Evolutionary conservation across 1,140 invertebrate species (phyloP).

Genomic region (Ceratosolen solmsi): DNA sequence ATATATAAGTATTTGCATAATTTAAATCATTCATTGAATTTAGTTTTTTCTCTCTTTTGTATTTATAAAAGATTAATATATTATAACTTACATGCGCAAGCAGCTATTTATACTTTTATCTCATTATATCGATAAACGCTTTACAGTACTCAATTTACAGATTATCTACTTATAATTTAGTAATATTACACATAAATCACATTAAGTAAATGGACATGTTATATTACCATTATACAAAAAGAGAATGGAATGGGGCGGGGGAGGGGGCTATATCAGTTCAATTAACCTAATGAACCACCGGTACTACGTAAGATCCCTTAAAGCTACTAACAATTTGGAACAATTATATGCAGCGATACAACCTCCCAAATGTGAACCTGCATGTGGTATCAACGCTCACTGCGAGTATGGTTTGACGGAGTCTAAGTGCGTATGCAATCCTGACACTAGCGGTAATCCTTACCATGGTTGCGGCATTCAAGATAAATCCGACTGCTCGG

Average conservation of each 20-base stretch:
- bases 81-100: no score
- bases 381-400: conserved; percentile 87
- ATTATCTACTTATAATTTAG: no score
- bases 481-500: conserved; percentile 82
- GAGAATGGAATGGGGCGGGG: neutral
- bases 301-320: neutral
- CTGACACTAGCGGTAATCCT: conserved; percentile 88
- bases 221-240: neutral
- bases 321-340: conserved; percentile 7
- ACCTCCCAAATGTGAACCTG: conserved; percentile 85
- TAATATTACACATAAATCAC: no score
- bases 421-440: conserved; percentile 88
- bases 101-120: no score
- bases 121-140: no score
- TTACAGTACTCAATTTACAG: no score
- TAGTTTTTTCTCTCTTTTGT: no score
- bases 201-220: neutral
- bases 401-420: conserved; percentile 84
- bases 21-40: no score
- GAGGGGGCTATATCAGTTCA: neutral
- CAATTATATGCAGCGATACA: conserved; percentile 78
- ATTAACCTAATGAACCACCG: neutral
- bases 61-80: no score
- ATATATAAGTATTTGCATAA: no score
- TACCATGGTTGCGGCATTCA: conserved; percentile 85